Percentiles rank a stretch among this genome's conserved stretches.
Evolutionary conservation across 2,113 vertebrate genomes (phyloP).

Genomic region (Ursus arctos): DNA sequence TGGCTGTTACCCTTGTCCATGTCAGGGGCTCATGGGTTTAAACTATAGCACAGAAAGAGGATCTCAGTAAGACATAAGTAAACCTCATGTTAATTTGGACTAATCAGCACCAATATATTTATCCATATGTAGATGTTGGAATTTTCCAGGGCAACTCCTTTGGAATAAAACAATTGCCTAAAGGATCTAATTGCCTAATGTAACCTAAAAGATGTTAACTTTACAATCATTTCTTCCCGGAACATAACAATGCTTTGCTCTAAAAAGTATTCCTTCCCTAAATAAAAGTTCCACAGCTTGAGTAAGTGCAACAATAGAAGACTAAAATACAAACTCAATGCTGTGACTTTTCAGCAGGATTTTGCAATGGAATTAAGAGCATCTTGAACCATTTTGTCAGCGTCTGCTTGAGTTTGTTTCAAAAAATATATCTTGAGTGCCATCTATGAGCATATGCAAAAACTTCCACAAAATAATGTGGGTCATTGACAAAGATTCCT

Average conservation of each 20-base stretch:
- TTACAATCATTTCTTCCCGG: neutral
- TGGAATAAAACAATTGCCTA: neutral
- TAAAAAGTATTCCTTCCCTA: neutral
- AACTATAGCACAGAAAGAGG: neutral
- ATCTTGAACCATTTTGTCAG: neutral
- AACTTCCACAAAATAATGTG: neutral
- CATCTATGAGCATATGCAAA: neutral
- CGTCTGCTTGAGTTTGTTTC: neutral
- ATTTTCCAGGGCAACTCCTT: neutral
- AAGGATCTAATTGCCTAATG: neutral
- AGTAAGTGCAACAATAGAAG: neutral
- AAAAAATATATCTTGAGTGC: neutral
- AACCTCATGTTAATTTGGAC: neutral
- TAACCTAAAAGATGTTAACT: conserved; percentile 15
- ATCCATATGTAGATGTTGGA: neutral
- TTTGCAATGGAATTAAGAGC: neutral
- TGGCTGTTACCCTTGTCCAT: neutral
- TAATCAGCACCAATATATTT: neutral
- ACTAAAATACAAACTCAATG: neutral
- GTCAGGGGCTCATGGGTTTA: neutral
- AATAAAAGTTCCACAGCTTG: neutral
- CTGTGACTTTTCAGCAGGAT: neutral
- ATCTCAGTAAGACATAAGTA: neutral
- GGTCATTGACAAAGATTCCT: neutral
- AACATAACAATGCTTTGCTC: neutral